These are phyloP conservation scores for Spinibarbus caldwelli DNA, from an alignment of 2,797 vertebrate genomes.

Conservation along the genomic window DNA sequence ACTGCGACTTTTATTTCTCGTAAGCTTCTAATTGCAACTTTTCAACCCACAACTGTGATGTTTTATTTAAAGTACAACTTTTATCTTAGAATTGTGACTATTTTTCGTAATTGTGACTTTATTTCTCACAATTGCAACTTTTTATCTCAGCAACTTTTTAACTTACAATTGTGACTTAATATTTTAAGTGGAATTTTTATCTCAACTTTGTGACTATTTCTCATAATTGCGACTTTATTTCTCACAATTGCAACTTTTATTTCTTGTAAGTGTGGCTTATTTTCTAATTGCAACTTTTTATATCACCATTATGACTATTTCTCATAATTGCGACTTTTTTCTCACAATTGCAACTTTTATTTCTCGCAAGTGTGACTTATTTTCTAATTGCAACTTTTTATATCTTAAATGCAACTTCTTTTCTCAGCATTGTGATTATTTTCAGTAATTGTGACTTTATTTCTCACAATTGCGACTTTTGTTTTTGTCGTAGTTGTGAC, in stretches of 20 bases:
- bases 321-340: neutral
- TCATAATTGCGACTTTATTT: too few species aligned
- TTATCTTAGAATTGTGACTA: neutral
- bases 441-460: neutral
- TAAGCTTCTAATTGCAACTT: neutral
- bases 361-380: neutral
- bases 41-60: too few species aligned
- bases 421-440: neutral
- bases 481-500: neutral
- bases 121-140: too few species aligned
- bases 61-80: neutral
- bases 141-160: too few species aligned
- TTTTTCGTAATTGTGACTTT: too few species aligned
- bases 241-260: neutral
- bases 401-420: too few species aligned
- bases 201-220: neutral
- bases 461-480: neutral
- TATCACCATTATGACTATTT: neutral
- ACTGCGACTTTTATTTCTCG: too few species aligned
- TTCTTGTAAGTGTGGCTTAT: neutral
- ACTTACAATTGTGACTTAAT: too few species aligned
- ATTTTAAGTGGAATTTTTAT: too few species aligned
- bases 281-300: neutral
- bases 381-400: neutral
- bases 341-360: neutral